A percentile compares a stretch with the other conserved stretches of the same genome.
Evolutionary conservation across 2,797 vertebrate genomes (phyloP).

Genomic region (Lophius americanus): DNA sequence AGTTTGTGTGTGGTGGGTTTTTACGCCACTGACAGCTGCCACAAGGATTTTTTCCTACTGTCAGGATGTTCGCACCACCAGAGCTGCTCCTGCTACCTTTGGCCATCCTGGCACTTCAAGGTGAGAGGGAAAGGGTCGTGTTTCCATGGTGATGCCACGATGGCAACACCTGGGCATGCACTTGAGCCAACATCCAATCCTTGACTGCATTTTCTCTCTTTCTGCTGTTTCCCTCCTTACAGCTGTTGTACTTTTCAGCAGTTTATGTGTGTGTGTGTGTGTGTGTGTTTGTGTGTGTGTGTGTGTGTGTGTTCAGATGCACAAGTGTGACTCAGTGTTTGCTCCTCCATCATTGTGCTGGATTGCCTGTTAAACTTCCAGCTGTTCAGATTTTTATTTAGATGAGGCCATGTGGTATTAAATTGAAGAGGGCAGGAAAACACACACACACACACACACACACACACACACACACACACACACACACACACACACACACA

Average conservation of each 20-base stretch:
- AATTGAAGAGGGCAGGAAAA: background rate
- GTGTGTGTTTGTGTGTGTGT: background rate
- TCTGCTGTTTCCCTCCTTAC: background rate
- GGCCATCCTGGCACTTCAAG: slow-evolving; percentile 67
- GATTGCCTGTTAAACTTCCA: slow-evolving; percentile 44
- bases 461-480: background rate
- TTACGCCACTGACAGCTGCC: slow-evolving; percentile 24
- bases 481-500: background rate
- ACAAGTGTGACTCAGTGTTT: slow-evolving; percentile 15
- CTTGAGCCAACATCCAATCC: slow-evolving; percentile 8
- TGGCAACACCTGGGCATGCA: slow-evolving; percentile 33
- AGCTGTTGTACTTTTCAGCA: background rate
- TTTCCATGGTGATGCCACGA: slow-evolving; percentile 21
- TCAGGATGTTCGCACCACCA: slow-evolving; percentile 68
- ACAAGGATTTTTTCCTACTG: slow-evolving; percentile 27
- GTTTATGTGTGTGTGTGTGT: background rate
- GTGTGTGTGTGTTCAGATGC: slow-evolving; percentile 11
- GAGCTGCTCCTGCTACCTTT: slow-evolving; percentile 58
- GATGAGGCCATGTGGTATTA: slow-evolving; percentile 35
- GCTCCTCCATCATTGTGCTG: slow-evolving; percentile 16
- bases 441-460: background rate
- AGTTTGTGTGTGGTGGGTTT: slow-evolving; percentile 40
- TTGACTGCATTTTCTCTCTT: slow-evolving; percentile 7
- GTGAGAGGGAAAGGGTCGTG: slow-evolving; percentile 69
- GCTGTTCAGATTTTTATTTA: slow-evolving; percentile 40